A percentile compares a stretch with the other conserved stretches of the same genome.
phyloP scores from a whole-genome alignment of 2,797 vertebrate species.

The Champsocephalus gunnari region DNA sequence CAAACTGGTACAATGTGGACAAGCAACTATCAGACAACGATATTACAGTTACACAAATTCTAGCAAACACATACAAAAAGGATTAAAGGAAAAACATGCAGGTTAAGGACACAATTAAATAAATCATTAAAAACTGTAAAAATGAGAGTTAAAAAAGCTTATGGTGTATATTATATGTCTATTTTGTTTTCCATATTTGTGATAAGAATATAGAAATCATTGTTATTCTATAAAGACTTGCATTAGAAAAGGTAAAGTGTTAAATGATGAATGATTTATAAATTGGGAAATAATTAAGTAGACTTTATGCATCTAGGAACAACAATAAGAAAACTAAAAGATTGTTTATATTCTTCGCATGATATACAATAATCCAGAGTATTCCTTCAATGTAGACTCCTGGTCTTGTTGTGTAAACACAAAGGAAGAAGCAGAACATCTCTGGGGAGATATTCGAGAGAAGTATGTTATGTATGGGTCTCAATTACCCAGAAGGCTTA shows the following conservation, averaged over 20 bases:
- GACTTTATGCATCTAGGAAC: neutral
- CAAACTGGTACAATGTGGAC: neutral
- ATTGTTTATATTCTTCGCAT: slow-evolving; percentile 8
- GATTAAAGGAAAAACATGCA: neutral
- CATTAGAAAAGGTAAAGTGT: neutral
- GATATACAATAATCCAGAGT: neutral
- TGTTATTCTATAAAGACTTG: neutral
- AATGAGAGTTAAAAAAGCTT: neutral
- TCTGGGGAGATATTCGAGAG: slow-evolving; percentile 48
- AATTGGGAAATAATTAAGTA: neutral
- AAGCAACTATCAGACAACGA: neutral
- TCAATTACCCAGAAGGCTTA: slow-evolving; percentile 76
- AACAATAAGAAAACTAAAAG: neutral
- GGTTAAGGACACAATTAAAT: neutral
- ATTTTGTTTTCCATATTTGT: neutral
- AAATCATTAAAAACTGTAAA: neutral
- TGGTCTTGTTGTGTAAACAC: slow-evolving; percentile 47
- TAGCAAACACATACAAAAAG: neutral
- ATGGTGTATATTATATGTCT: neutral
- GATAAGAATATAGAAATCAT: neutral
- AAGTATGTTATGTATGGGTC: slow-evolving; percentile 53
- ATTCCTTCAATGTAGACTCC: slow-evolving; percentile 36
- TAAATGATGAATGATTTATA: neutral
- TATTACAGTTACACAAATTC: too few relatives aligned
- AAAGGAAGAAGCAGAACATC: slow-evolving; percentile 36